Evolutionary conservation across 2,113 vertebrate species (phyloP).

Genomic region (Sminthopsis crassicaudata): DNA sequence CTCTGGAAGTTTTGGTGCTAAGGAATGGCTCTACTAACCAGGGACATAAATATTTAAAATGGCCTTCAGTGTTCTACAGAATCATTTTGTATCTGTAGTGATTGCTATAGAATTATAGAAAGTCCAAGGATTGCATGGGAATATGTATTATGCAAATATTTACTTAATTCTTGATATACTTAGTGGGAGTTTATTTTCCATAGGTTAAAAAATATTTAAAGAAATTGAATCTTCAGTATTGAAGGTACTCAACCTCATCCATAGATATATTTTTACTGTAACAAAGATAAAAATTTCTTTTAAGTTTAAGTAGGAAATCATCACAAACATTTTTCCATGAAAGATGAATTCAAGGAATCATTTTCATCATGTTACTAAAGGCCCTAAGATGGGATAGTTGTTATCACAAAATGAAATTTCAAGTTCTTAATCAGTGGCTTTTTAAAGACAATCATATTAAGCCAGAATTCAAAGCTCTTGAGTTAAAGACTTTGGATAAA

Average conservation of each 20-base stretch:
- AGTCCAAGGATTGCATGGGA: background rate
- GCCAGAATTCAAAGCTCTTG: background rate
- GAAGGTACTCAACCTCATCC: background rate
- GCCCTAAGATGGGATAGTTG: background rate
- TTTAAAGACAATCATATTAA: background rate
- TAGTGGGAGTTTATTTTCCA: background rate
- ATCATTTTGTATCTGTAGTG: background rate
- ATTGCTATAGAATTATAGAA: background rate
- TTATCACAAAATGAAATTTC: background rate
- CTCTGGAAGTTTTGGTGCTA: background rate
- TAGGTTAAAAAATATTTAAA: background rate
- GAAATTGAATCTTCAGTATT: background rate
- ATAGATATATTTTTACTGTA: background rate
- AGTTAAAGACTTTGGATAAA: background rate
- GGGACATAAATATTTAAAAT: background rate
- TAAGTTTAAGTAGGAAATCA: background rate
- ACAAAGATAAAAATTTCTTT: background rate
- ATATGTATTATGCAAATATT: background rate
- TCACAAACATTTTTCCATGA: background rate
- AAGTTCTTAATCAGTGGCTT: background rate
- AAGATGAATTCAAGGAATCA: background rate
- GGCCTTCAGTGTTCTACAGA: background rate
- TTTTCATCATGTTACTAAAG: background rate
- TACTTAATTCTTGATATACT: background rate
- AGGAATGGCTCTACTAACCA: background rate